phyloP scores from a whole-genome alignment of 2,113 vertebrate species.

The Callorhinus ursinus region DNA sequence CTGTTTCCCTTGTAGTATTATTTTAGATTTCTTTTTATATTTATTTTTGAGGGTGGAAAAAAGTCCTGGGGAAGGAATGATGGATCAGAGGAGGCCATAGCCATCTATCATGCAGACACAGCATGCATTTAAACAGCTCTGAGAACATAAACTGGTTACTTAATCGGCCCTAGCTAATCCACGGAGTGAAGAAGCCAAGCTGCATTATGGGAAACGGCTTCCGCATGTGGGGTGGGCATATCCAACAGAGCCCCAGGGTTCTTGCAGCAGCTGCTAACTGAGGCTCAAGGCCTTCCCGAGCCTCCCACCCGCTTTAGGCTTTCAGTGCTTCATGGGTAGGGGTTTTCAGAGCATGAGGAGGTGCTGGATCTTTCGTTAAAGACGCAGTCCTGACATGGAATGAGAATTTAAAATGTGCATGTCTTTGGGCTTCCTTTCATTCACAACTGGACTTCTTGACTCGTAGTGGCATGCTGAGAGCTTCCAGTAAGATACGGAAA shows the following conservation, averaged over 20 bases:
- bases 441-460: neutral
- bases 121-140: slow-evolving; percentile 57
- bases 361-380: neutral
- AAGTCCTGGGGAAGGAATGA: neutral
- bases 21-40: slow-evolving; percentile 33
- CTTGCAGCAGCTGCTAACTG: neutral
- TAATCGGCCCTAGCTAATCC: slow-evolving; percentile 56
- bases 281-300: neutral
- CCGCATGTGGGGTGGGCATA: neutral
- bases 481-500: neutral
- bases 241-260: neutral
- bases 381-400: neutral
- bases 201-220: neutral
- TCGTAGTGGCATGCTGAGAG: neutral
- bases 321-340: neutral
- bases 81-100: slow-evolving; percentile 16
- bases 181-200: neutral
- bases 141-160: slow-evolving; percentile 51
- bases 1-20: slow-evolving; percentile 33
- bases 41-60: slow-evolving; percentile 39
- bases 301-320: neutral
- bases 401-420: neutral
- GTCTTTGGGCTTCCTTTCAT: neutral
- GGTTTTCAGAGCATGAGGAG: neutral
- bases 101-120: slow-evolving; percentile 45